Evolutionary conservation across 2,797 vertebrate genomes (phyloP).

Genomic region (Clarias platycephalus): DNA sequence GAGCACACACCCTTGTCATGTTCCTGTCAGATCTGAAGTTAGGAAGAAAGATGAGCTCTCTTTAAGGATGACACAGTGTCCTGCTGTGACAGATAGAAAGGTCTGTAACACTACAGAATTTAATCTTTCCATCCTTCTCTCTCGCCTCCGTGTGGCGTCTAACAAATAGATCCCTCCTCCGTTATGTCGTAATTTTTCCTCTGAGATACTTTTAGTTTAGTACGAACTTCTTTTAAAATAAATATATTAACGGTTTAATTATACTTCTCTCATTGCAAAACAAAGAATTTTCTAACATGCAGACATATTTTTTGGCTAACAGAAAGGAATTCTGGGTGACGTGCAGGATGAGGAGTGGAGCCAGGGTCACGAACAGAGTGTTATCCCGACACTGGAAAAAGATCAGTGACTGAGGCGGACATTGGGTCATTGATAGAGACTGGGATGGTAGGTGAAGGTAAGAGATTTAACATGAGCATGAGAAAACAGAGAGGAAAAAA

Average conservation of each 20-base stretch:
- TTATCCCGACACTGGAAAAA: conserved; percentile 2
- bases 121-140: conserved; percentile 65
- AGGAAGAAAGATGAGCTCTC: conserved; percentile 74
- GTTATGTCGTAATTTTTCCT: conserved; percentile 9
- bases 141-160: conserved; percentile 24
- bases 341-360: not conserved
- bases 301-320: not conserved
- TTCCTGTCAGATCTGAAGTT: conserved; percentile 70
- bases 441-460: not conserved
- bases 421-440: not conserved
- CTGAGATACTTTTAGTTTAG: not conserved
- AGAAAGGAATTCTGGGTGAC: not conserved
- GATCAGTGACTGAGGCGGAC: not conserved
- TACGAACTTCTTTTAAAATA: not conserved
- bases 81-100: conserved; percentile 74
- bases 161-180: conserved; percentile 15
- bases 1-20: conserved; percentile 75
- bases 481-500: not conserved
- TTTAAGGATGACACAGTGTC: conserved; percentile 66
- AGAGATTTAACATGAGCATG: not conserved
- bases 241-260: not conserved
- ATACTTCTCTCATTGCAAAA: not conserved
- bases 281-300: not conserved
- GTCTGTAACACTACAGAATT: conserved; percentile 67
- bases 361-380: not conserved